Conservation (phyloP, 2,797 vertebrate species). For the Acestrorhynchus altus region DNA sequence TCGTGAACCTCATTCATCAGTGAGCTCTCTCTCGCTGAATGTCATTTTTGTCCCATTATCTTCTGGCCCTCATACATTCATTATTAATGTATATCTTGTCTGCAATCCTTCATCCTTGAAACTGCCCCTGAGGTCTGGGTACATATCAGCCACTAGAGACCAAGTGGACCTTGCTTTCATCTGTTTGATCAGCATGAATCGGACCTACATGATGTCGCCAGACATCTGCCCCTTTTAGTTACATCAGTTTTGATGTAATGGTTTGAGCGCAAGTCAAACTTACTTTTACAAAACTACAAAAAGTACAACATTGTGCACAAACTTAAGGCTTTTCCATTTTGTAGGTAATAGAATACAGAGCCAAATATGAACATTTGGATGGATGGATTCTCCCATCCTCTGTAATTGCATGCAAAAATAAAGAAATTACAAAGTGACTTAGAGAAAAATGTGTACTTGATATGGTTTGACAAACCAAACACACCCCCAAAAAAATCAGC, state of each 20-base stretch:
- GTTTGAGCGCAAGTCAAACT: too few relatives aligned
- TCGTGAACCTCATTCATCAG: constrained; percentile 11
- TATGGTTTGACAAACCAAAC: too few relatives aligned
- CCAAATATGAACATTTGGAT: too few relatives aligned
- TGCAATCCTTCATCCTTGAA: constrained; percentile 20
- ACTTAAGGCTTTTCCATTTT: too few relatives aligned
- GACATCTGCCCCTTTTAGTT: not conserved
- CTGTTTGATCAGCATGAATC: constrained; percentile 14
- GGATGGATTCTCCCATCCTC: too few relatives aligned
- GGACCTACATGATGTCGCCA: constrained; percentile 6
- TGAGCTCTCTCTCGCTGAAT: not conserved
- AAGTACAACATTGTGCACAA: too few relatives aligned
- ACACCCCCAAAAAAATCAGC: too few relatives aligned
- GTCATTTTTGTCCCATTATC: constrained; percentile 28
- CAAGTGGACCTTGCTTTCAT: not conserved
- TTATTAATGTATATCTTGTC: constrained; percentile 30
- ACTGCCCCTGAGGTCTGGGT: constrained; percentile 7
- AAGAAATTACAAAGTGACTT: too few relatives aligned
- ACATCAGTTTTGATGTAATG: not conserved
- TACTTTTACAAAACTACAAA: too few relatives aligned
- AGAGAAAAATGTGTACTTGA: too few relatives aligned
- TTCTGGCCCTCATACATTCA: constrained; percentile 9
- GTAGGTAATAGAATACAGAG: too few relatives aligned
- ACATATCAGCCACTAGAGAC: not conserved
- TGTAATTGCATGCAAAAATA: too few relatives aligned